Base-by-base conservation (phyloP, 2,888 invertebrate species). In the Spodoptera littoralis region DNA sequence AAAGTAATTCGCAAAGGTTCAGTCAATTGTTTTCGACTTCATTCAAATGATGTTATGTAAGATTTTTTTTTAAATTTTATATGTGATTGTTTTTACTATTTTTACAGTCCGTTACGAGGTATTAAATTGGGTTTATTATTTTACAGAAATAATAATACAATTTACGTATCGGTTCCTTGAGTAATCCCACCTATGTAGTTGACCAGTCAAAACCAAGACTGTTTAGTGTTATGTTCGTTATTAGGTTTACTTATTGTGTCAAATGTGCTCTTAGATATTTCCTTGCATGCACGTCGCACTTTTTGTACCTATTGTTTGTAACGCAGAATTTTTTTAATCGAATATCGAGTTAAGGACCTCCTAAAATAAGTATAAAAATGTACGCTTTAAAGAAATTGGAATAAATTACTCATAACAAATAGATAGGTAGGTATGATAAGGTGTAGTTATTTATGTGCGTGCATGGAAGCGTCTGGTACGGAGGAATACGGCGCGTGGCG, bases 341-440 rank as follows among this genome's bases (percentile, higher is more conserved):
- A 79, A 89, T 90, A 89, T 90, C 88, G 86, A 85, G 80, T 84
- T 92, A 92, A 92, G 93, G 86, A 92, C 90, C 90, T 93, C 89
- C 89, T 92, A 92, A 88, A 85, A 84, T 93, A 93, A 93, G 91
- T 88, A 94, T 93, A 93, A 94, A 90, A 94, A 92, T 93, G 92
- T 94, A 94, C 94, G 94, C 94, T 94, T 94, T 94, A 94, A 94
- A 90, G 92, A 94, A 93, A 92, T 93, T 91, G 89, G 87, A 77
- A 90, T 91, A 93, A 92, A 87, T 89, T 89, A 93, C 85, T 91
- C 88, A 85, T 92, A 91, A 92, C 84, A 89, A 88, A 90, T 93
- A 93, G 92, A 88, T 92, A 93, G 92, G 90, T 92, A 93, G 92
- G 84, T 91, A 90, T 87, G 85, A 81, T 92, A 92, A 92, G 92